Conservation (phyloP, 2,113 vertebrate species). For the Tupaia tana region DNA sequence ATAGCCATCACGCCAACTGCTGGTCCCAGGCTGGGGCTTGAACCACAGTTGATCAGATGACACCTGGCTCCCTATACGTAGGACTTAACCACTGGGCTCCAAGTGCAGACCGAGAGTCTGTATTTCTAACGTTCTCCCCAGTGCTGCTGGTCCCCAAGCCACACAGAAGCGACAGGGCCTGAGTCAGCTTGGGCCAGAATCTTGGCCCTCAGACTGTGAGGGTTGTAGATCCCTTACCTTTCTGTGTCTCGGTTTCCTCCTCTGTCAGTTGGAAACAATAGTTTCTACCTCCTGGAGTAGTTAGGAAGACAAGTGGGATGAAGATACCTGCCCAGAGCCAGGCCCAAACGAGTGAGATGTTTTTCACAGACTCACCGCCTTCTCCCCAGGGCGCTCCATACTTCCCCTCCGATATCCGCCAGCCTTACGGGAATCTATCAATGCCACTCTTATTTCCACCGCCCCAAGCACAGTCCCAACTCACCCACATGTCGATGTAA, state of each 20-base stretch:
- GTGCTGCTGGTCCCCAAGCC: accelerated
- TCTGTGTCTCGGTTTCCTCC: not conserved
- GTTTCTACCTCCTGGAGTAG: accelerated
- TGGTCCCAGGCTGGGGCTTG: too few species aligned
- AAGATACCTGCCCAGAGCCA: accelerated
- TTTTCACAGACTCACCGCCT: not conserved
- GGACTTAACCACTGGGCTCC: too few species aligned
- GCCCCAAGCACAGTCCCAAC: slow-evolving; percentile 57
- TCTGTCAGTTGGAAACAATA: not conserved
- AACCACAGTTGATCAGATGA: too few species aligned
- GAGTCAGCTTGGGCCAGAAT: not conserved
- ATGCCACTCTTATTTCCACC: slow-evolving; percentile 75
- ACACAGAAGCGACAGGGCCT: not conserved
- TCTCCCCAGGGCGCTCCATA: not conserved
- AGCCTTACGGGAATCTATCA: slow-evolving; percentile 72
- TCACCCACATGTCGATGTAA: slow-evolving; percentile 74
- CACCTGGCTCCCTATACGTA: too few species aligned
- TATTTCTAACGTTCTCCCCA: not conserved
- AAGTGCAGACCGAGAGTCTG: not conserved
- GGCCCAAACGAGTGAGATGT: accelerated
- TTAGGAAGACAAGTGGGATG: not conserved
- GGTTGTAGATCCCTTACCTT: not conserved
- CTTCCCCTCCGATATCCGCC: not conserved
- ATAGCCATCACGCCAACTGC: too few species aligned
- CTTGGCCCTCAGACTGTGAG: not conserved